phyloP scores from a whole-genome alignment of 1,140 invertebrate species.

The Caenorhabditis briggsae region DNA sequence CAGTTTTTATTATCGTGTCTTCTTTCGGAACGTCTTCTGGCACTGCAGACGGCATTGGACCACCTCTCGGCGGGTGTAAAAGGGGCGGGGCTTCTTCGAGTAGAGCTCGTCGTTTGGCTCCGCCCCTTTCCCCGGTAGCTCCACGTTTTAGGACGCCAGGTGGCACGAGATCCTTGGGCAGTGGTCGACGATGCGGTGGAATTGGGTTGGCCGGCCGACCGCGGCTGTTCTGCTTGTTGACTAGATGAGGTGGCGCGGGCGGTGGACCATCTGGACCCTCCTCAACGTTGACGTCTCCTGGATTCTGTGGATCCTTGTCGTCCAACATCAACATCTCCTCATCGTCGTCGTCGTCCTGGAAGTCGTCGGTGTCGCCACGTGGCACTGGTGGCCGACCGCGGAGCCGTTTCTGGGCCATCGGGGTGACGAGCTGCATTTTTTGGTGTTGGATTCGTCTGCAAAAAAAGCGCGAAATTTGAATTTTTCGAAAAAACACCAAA shows the following conservation, averaged over 20 bases:
- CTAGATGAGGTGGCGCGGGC: background rate
- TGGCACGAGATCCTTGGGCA: slow-evolving; percentile 25
- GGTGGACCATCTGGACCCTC: background rate
- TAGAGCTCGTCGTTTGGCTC: background rate
- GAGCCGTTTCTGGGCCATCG: slow-evolving; percentile 21
- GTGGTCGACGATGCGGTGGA: slow-evolving; percentile 32
- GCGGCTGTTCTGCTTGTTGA: background rate
- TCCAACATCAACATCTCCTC: background rate
- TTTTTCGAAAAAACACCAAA: no score
- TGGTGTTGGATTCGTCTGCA: slow-evolving; percentile 27
- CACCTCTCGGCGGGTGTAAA: background rate
- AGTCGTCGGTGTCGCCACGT: no score
- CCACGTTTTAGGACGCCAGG: background rate
- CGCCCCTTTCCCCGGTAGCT: background rate
- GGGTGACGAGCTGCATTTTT: slow-evolving; percentile 6
- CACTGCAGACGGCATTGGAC: background rate
- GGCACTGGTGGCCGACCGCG: slow-evolving; percentile 2
- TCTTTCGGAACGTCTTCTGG: background rate
- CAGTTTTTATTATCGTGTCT: background rate
- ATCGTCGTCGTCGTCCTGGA: background rate
- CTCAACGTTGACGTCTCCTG: background rate
- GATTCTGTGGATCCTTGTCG: no score
- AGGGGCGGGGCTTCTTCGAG: background rate
- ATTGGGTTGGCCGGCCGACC: background rate
- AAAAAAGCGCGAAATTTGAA: no score